Percentiles rank a stretch among this genome's conserved stretches.
phyloP scores from a whole-genome alignment of 2,797 vertebrate species.

The Poliocrania exsul region DNA sequence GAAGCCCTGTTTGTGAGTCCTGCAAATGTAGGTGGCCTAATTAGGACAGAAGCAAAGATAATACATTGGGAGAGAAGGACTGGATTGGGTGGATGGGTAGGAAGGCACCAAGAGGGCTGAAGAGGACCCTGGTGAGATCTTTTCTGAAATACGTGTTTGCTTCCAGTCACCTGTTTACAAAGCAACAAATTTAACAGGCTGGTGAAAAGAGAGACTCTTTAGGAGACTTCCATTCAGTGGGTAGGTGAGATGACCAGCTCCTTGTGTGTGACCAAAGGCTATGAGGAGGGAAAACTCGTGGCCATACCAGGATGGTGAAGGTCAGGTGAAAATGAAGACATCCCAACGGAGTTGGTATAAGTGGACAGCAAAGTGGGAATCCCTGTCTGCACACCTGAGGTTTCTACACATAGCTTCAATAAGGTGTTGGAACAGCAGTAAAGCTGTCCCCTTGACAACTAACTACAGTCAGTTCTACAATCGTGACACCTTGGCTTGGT shows the following conservation, averaged over 20 bases:
- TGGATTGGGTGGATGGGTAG: not conserved
- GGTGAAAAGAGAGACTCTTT: not conserved
- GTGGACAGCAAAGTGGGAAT: not conserved
- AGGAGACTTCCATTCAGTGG: not conserved
- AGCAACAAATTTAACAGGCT: not conserved
- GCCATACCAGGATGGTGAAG: not conserved
- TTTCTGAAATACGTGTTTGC: accelerated
- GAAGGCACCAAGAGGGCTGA: not conserved
- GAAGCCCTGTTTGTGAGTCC: not conserved
- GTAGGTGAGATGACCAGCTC: not conserved
- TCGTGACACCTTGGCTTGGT: not conserved
- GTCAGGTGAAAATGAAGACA: not conserved
- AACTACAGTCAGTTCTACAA: not conserved
- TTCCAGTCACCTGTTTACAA: not conserved
- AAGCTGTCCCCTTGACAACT: not conserved
- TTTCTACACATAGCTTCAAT: not conserved
- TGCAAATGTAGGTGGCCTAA: not conserved
- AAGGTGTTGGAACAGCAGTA: not conserved
- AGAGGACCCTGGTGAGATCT: not conserved
- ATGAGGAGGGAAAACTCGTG: accelerated
- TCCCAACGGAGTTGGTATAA: accelerated
- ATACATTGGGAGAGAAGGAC: not conserved
- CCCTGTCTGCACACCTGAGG: not conserved
- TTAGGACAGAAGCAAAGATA: not conserved
- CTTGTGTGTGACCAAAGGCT: not conserved